Percentiles rank a stretch among this genome's conserved stretches.
phyloP scores from a whole-genome alignment of 2,797 vertebrate species.

The Trachurus trachurus region DNA sequence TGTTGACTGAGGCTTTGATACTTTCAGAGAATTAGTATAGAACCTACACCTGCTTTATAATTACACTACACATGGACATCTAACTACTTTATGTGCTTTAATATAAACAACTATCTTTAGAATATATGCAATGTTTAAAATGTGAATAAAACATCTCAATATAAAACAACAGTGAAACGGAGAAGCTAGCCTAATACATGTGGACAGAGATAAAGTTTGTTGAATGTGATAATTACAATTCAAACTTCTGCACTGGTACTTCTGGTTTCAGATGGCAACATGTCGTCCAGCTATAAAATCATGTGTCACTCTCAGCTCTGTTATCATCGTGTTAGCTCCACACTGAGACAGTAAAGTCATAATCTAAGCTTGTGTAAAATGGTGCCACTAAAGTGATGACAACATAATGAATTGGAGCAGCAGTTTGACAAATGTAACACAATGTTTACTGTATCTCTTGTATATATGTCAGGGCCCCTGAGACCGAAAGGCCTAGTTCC shows the following conservation, averaged over 20 bases:
- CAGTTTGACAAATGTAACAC: background rate
- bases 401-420: background rate
- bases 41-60: no score
- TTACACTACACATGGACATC: no score
- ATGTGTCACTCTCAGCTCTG: background rate
- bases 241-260: background rate
- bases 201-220: background rate
- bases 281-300: background rate
- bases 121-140: background rate
- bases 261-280: background rate
- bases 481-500: background rate
- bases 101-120: no score
- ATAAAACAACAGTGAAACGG: no score
- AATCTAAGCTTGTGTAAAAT: background rate
- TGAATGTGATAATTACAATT: background rate
- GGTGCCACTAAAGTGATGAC: background rate
- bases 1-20: no score
- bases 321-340: background rate
- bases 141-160: no score
- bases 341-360: background rate
- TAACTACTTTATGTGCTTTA: no score
- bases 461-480: constrained; percentile 25
- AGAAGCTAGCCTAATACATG: constrained; percentile 10
- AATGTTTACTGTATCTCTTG: background rate
- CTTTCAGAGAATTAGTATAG: no score